Percentiles rank a stretch among this genome's conserved stretches.
These are phyloP conservation scores for Paramisgurnus dabryanus DNA, from an alignment of 2,113 vertebrate species.

Conservation along the genomic window DNA sequence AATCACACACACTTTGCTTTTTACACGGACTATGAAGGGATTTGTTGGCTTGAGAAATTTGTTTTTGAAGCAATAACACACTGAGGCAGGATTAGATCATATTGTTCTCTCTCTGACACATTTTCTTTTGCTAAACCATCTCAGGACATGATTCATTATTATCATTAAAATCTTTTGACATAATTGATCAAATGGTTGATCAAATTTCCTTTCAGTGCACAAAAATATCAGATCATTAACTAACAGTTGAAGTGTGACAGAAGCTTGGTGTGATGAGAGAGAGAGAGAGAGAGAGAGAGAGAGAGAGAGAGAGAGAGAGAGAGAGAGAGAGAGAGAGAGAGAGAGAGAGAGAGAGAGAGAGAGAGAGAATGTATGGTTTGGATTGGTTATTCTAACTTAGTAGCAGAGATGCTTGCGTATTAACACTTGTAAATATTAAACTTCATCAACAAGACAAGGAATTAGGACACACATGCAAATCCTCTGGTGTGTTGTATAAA, in stretches of 20 bases:
- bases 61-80: too few relatives aligned
- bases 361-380: too few relatives aligned
- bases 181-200: not conserved
- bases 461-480: constrained; percentile 50
- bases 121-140: too few relatives aligned
- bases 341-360: too few relatives aligned
- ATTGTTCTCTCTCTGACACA: too few relatives aligned
- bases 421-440: constrained; percentile 45
- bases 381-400: not conserved
- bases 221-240: not conserved
- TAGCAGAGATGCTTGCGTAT: constrained; percentile 28
- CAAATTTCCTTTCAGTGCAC: not conserved
- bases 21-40: too few relatives aligned
- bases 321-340: too few relatives aligned
- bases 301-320: too few relatives aligned
- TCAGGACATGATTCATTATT: not conserved
- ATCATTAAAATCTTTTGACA: not conserved
- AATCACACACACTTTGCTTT: too few relatives aligned
- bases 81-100: too few relatives aligned
- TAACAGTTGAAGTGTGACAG: not conserved
- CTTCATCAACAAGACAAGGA: constrained; percentile 27
- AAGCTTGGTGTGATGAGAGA: not conserved
- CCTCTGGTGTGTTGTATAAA: constrained; percentile 61
- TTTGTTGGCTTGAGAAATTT: too few relatives aligned
- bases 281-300: too few relatives aligned